phyloP scores from a whole-genome alignment of 1,140 invertebrate species.

The Pseudomyrmex gracilis region DNA sequence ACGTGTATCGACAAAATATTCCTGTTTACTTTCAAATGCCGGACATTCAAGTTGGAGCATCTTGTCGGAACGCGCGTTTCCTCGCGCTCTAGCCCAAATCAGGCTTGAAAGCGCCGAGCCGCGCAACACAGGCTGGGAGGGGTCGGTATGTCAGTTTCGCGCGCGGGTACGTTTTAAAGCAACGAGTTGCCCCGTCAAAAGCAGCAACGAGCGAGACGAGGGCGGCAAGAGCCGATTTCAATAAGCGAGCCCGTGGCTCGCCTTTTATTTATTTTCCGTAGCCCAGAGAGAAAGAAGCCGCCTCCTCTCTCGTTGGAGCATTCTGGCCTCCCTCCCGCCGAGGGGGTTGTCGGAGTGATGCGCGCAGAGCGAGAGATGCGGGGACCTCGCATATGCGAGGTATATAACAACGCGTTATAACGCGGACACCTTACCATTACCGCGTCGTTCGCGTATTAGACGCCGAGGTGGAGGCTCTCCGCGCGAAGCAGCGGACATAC shows the following conservation, averaged over 20 bases:
- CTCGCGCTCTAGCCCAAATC: constrained; percentile 42
- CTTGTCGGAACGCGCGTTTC: neutral
- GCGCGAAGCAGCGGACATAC: constrained; percentile 32
- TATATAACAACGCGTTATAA: constrained; percentile 71
- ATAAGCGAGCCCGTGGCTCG: constrained; percentile 73
- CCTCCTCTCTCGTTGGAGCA: constrained; percentile 37
- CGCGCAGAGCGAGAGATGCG: constrained; percentile 36
- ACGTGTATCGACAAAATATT: neutral
- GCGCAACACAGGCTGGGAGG: constrained; percentile 78
- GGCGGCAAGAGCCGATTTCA: constrained; percentile 79
- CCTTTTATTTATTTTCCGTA: constrained; percentile 71
- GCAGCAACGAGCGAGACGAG: constrained; percentile 78
- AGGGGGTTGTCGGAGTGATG: constrained; percentile 23
- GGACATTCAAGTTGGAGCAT: neutral
- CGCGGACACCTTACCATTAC: constrained; percentile 81
- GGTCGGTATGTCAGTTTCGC: constrained; percentile 80
- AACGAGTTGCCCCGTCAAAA: constrained; percentile 77
- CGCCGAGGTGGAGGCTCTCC: constrained; percentile 57
- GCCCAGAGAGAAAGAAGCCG: constrained; percentile 48
- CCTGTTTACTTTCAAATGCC: neutral
- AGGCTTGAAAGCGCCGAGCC: constrained; percentile 51
- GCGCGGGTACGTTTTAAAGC: constrained; percentile 70
- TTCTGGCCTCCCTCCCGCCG: too few relatives aligned
- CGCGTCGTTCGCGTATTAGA: constrained; percentile 76
- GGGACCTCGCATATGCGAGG: constrained; percentile 31